phyloP scores from a whole-genome alignment of 2,888 invertebrate genomes.

The Hyles lineata region DNA sequence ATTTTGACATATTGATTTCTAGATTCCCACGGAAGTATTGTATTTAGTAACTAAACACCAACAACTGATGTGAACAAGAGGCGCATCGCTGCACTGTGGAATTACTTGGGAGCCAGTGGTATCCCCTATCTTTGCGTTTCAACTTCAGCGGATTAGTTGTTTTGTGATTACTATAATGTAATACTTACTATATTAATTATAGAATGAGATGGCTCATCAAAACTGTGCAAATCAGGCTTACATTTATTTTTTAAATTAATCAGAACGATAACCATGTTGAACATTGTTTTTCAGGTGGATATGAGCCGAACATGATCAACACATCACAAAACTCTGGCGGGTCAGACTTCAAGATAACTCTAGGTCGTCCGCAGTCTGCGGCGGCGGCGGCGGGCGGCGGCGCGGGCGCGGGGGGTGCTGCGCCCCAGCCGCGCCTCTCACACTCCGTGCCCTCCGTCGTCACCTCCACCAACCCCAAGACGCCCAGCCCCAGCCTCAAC shows the following conservation, averaged over 20 bases:
- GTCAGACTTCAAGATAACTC: conserved; percentile 88
- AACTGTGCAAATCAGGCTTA: no score
- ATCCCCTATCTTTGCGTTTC: no score
- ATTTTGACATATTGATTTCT: no score
- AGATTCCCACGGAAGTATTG: neutral
- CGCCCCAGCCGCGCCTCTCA: neutral
- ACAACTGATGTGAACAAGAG: no score
- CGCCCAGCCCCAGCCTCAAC: conserved; percentile 91
- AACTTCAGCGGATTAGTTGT: no score
- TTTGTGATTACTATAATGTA: no score
- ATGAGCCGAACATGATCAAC: conserved; percentile 48
- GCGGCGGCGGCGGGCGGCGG: conserved; percentile 37
- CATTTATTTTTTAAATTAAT: neutral
- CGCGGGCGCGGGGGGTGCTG: neutral
- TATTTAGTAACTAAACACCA: no score
- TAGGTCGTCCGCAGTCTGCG: conserved; percentile 58
- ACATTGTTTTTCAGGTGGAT: conserved; percentile 41
- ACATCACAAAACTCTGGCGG: conserved; percentile 47
- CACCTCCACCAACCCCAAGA: conserved; percentile 93
- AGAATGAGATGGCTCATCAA: no score
- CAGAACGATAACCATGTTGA: neutral
- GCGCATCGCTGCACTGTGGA: no score
- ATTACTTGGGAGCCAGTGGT: no score
- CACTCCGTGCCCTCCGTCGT: conserved; percentile 75
- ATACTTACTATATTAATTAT: no score